Percentiles rank a stretch among this genome's conserved stretches.
Evolutionary conservation across 2,113 vertebrate species (phyloP).

Genomic region (Philantomba maxwellii): DNA sequence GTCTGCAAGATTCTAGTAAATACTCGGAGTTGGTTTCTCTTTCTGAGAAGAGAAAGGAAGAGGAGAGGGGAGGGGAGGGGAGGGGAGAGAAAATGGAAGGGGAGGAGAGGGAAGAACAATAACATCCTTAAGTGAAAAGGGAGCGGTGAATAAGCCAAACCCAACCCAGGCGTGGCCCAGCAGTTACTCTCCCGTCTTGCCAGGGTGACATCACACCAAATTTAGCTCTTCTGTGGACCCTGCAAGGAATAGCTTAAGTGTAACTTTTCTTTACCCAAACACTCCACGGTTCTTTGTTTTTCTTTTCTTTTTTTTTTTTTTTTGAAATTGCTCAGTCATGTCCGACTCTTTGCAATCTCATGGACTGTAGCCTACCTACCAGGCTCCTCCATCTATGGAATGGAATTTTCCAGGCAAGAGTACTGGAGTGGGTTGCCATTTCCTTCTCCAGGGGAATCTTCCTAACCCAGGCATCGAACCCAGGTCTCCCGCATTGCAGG

Average conservation of each 20-base stretch:
- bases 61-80: too few species aligned
- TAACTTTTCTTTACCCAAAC: background rate
- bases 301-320: rapidly evolving
- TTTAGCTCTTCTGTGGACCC: background rate
- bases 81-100: background rate
- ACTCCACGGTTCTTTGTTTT: background rate
- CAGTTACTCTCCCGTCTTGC: rapidly evolving
- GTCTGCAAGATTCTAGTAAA: background rate
- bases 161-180: background rate
- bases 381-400: background rate
- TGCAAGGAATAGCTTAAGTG: background rate
- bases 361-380: background rate
- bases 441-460: background rate
- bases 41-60: background rate
- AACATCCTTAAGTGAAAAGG: background rate
- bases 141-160: background rate
- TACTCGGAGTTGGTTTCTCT: background rate
- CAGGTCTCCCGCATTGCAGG: background rate
- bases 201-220: background rate
- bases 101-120: background rate
- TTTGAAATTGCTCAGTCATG: background rate
- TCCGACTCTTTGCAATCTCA: background rate
- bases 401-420: background rate
- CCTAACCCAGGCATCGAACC: background rate
- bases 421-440: background rate